Evolutionary conservation across 2,797 vertebrate genomes (phyloP).

Genomic region (Arctocebus calabarensis): DNA sequence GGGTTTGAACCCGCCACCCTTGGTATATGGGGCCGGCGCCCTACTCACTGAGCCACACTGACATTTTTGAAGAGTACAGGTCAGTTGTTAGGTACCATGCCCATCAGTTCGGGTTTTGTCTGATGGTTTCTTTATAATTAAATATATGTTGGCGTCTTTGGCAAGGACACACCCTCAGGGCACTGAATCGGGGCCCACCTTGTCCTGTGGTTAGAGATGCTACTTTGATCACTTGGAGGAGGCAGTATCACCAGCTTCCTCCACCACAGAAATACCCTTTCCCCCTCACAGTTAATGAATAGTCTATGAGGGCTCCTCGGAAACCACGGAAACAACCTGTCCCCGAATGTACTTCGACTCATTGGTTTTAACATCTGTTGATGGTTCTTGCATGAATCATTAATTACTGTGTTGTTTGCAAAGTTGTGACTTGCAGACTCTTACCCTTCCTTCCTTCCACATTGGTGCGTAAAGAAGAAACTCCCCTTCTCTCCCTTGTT

Average conservation of each 20-base stretch:
- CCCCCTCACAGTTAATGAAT: too few relatives aligned
- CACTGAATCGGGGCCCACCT: background rate
- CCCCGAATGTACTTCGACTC: background rate
- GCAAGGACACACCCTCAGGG: fast-evolving
- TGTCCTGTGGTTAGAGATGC: background rate
- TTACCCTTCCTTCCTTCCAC: background rate
- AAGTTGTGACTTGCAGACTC: background rate
- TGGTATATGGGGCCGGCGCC: too few relatives aligned
- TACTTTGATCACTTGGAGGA: too few relatives aligned
- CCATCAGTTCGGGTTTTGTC: too few relatives aligned
- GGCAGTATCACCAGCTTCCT: background rate
- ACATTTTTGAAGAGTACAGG: background rate
- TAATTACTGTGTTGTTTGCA: too few relatives aligned
- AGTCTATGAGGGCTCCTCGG: too few relatives aligned
- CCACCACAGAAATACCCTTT: background rate
- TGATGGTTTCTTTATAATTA: background rate
- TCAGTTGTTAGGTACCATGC: background rate
- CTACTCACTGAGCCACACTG: too few relatives aligned
- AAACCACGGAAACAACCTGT: background rate
- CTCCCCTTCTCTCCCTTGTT: background rate
- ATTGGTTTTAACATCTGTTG: background rate
- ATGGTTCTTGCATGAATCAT: background rate
- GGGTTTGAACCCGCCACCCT: too few relatives aligned
- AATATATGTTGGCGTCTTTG: fast-evolving
- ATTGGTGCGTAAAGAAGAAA: background rate